A percentile compares a stretch with the other conserved stretches of the same genome.
Conservation (phyloP, 2,888 invertebrate species). For the Diarsia brunnea region DNA sequence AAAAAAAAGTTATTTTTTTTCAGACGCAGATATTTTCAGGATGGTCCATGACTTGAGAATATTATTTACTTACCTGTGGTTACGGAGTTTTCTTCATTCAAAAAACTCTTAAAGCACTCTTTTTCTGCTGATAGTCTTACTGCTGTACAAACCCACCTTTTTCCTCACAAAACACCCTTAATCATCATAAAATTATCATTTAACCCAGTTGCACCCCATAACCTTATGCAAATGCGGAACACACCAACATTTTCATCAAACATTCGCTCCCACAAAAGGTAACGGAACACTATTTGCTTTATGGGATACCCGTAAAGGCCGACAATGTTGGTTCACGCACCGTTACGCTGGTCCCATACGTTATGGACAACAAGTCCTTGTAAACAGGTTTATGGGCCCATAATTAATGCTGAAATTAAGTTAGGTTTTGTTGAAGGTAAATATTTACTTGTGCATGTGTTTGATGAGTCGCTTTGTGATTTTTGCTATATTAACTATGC, state of each 20-base stretch:
- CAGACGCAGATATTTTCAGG: not conserved
- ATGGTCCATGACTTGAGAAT: not conserved
- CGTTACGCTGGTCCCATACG: constrained; percentile 60
- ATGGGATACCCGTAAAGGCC: constrained; percentile 64
- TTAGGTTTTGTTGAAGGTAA: constrained; percentile 46
- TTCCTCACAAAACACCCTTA: constrained; percentile 6
- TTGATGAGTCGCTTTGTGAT: not conserved
- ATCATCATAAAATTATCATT: constrained; percentile 39
- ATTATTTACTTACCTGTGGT: not conserved
- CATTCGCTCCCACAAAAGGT: constrained; percentile 24
- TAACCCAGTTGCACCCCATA: constrained; percentile 26
- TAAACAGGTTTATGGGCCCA: constrained; percentile 65
- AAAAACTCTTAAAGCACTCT: too few relatives aligned
- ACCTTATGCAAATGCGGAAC: constrained; percentile 44
- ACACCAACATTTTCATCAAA: constrained; percentile 42
- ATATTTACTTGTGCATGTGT: constrained; percentile 29
- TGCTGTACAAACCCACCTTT: not conserved
- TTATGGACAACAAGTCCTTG: constrained; percentile 56
- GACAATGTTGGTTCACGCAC: constrained; percentile 68
- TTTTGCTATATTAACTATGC: not conserved
- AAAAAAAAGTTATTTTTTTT: too few relatives aligned
- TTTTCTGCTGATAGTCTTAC: too few relatives aligned
- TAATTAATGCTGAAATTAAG: constrained; percentile 65
- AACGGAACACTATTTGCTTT: constrained; percentile 67
- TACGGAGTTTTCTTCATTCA: not conserved